phyloP scores from a whole-genome alignment of 1,140 invertebrate species.

The Neuroterus valhalla region DNA sequence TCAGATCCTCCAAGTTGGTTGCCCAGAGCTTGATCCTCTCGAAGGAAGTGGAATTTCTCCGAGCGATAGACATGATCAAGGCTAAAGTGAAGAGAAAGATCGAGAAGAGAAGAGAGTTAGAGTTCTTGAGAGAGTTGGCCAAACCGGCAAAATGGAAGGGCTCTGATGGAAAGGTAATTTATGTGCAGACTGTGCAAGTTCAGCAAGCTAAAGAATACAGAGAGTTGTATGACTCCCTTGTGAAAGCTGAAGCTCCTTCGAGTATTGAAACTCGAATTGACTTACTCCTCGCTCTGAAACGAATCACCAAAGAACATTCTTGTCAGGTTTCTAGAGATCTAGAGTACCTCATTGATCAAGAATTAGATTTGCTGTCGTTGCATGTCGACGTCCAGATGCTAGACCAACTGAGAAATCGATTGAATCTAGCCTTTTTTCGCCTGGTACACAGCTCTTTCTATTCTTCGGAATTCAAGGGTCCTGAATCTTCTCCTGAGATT shows the following conservation, averaged over 20 bases:
- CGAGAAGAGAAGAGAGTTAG: constrained; percentile 74
- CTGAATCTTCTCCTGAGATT: background rate
- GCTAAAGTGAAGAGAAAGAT: constrained; percentile 75
- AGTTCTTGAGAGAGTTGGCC: constrained; percentile 79
- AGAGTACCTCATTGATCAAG: constrained; percentile 78
- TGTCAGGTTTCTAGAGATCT: constrained; percentile 77
- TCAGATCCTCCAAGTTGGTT: constrained; percentile 76
- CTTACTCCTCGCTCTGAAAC: constrained; percentile 74
- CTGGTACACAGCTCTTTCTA: constrained; percentile 46
- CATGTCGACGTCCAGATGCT: constrained; percentile 74
- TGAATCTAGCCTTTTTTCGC: constrained; percentile 58
- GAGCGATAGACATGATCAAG: constrained; percentile 78
- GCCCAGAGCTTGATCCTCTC: constrained; percentile 79
- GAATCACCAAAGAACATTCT: constrained; percentile 71
- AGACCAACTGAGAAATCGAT: constrained; percentile 77
- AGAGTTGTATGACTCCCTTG: constrained; percentile 77
- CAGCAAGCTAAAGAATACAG: constrained; percentile 78
- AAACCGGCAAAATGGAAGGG: constrained; percentile 79
- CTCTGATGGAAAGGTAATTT: constrained; percentile 72
- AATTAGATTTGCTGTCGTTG: constrained; percentile 76
- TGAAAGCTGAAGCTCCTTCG: constrained; percentile 68
- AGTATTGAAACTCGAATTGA: constrained; percentile 73
- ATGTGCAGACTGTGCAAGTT: constrained; percentile 79
- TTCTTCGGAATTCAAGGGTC: constrained; percentile 4
- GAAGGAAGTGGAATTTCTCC: constrained; percentile 80